Base-by-base conservation (phyloP, 2,113 vertebrate species). In the Ramphastos sulfuratus region DNA sequence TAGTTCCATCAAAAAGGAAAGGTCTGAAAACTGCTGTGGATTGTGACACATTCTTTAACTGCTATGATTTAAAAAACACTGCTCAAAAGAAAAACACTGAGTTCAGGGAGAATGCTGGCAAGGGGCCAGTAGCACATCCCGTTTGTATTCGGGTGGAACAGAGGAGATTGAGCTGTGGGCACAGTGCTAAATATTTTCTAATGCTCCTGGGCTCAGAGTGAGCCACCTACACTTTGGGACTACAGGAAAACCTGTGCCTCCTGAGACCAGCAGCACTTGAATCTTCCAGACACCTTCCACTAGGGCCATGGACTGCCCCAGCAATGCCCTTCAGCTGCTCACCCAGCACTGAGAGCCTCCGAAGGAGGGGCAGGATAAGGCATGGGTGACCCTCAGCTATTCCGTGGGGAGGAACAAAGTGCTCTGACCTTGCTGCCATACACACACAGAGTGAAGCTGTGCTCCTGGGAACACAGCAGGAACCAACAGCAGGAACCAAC, bases 401-500 rank as follows among this genome's bases (percentile, higher is more conserved):
- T 54, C 54, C 39, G 7, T 54, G 46, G 65, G 46, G 50, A 76
- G 58, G 27, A 85, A 84, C 69, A 25, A 58, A 39, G 79, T 85
- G 55, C 85, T 74, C 17, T 48, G n/a, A 84, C 72, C 73, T 79
- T 50, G 61, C 50, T 82, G 91, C 48, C 93, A 92, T 94, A 92
- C 58, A 84, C 84, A 88, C 86, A 73, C 61, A 87, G 74, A 92
- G 52, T 52, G 79, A 50, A 89, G 86, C 82, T 63, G 37, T 8
- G 50, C 82, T 91, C 84, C 89, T 84, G 78, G 71, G 78, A 93
- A 59, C 7, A 14, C 77, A 84, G 66, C 1, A 71, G 84, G 95
- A 93, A 92, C 78, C 93, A 93, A 91, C 84, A 94, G 89, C 87
- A 89, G 94, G 92, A 93, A 92, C 78, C 93, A 93, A 91, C 84